These are phyloP conservation scores for Mesembrinibis cayennensis DNA, from an alignment of 2,113 vertebrate species.

Conservation along the genomic window DNA sequence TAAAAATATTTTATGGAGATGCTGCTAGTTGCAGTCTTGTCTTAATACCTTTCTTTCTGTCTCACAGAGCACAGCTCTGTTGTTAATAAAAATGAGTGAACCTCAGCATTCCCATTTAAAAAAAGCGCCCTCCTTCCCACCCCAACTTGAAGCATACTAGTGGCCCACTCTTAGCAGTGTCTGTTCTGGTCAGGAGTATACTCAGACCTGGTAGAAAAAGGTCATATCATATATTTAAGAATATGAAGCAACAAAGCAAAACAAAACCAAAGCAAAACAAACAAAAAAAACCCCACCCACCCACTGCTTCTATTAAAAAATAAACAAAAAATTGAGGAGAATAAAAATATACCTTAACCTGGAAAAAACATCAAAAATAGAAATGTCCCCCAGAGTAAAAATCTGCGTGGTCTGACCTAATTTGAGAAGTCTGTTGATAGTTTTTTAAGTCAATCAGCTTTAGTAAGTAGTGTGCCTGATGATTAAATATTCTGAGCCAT, in stretches of 20 bases:
- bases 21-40: neutral
- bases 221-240: neutral
- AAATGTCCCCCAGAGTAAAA: neutral
- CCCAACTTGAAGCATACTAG: neutral
- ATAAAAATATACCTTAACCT: neutral
- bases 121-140: accelerated
- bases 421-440: neutral
- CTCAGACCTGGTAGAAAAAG: neutral
- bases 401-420: constrained; percentile 29
- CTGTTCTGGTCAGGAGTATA: neutral
- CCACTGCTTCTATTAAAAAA: neutral
- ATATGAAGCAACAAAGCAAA: neutral
- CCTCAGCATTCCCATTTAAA: neutral
- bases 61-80: neutral
- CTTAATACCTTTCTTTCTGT: neutral
- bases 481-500: constrained; percentile 52
- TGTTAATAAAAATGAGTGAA: neutral
- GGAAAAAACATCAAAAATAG: neutral
- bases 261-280: neutral
- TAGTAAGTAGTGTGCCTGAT: neutral
- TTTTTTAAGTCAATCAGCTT: constrained; percentile 30
- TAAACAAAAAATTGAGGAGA: neutral
- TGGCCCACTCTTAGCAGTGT: neutral
- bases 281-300: neutral
- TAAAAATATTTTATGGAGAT: neutral